A percentile compares a stretch with the other conserved stretches of the same genome.
These are phyloP conservation scores for Prietella phreatophila DNA, from an alignment of 2,113 vertebrate genomes.

Conservation along the genomic window DNA sequence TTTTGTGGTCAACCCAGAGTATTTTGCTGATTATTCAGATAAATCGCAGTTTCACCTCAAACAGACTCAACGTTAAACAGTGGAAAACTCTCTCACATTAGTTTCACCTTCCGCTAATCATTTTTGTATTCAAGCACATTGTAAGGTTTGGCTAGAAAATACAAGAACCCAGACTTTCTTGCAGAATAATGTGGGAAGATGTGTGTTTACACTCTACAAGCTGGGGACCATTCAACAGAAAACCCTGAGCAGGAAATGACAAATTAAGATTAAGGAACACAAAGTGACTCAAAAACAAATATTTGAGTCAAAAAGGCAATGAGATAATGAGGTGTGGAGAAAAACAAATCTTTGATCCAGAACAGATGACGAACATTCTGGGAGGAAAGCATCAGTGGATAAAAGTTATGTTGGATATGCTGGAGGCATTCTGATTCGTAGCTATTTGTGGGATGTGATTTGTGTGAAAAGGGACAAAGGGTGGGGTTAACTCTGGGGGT, in stretches of 20 bases:
- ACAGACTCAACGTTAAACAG: not conserved
- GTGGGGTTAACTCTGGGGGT: not conserved
- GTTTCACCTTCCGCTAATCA: slow-evolving; percentile 10
- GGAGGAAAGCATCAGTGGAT: not conserved
- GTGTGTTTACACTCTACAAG: slow-evolving; percentile 52
- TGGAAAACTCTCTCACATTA: slow-evolving; percentile 2
- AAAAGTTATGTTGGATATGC: not conserved
- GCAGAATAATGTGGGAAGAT: slow-evolving; percentile 48
- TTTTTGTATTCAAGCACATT: slow-evolving; percentile 30
- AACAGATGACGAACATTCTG: slow-evolving; percentile 7
- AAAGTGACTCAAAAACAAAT: slow-evolving; percentile 50
- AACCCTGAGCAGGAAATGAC: slow-evolving; percentile 53
- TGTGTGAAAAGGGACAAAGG: not conserved
- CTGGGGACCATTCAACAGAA: slow-evolving; percentile 41
- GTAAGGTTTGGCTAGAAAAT: slow-evolving; percentile 19
- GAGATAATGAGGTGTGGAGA: slow-evolving; percentile 53
- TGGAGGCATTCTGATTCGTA: not conserved
- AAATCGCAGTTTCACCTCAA: not conserved
- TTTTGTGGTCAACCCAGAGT: not conserved
- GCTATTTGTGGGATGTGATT: not conserved
- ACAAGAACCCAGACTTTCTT: slow-evolving; percentile 8
- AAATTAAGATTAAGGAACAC: slow-evolving; percentile 48
- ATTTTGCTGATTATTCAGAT: slow-evolving; percentile 7
- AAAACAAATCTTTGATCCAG: slow-evolving; percentile 34
- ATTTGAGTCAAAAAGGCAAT: slow-evolving; percentile 47